phyloP scores from a whole-genome alignment of 2,888 invertebrate species.

The Phymatocera aterrima region DNA sequence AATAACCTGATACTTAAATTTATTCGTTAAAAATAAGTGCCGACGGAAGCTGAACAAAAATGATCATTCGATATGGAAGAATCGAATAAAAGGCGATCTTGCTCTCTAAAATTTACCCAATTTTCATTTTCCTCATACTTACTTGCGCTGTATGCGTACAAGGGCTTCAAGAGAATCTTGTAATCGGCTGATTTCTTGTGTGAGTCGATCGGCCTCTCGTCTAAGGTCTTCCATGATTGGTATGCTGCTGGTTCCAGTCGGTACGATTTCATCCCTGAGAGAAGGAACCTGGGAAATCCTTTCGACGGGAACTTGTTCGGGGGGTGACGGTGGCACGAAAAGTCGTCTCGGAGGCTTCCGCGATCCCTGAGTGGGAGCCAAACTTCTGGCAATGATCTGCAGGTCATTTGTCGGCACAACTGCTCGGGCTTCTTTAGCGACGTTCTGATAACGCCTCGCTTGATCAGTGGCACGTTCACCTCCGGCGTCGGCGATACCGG shows the following conservation, averaged over 20 bases:
- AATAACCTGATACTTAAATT: too few relatives aligned
- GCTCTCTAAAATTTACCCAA: background rate
- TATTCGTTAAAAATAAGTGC: too few relatives aligned
- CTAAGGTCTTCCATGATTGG: constrained; percentile 90
- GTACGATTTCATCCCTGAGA: constrained; percentile 89
- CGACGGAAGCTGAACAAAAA: too few relatives aligned
- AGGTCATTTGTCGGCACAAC: constrained; percentile 86
- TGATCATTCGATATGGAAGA: background rate
- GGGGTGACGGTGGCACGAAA: constrained; percentile 83
- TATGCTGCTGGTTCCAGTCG: constrained; percentile 83
- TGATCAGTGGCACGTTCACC: constrained; percentile 92
- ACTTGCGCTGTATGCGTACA: constrained; percentile 87
- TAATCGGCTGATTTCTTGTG: constrained; percentile 86
- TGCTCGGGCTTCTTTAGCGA: constrained; percentile 86
- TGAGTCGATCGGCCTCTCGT: constrained; percentile 79
- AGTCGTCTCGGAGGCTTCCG: constrained; percentile 76
- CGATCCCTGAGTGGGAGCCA: constrained; percentile 72
- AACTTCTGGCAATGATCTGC: constrained; percentile 84
- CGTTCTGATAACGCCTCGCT: constrained; percentile 88
- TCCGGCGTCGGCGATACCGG: constrained; percentile 91
- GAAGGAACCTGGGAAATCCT: constrained; percentile 77
- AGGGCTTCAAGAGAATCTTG: constrained; percentile 91
- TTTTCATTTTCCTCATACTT: constrained; percentile 53
- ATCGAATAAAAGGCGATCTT: background rate
- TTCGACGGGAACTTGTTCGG: constrained; percentile 70